A percentile compares a stretch with the other conserved stretches of the same genome.
Conservation (phyloP, 2,113 vertebrate genomes). For the Trachemys scripta region DNA sequence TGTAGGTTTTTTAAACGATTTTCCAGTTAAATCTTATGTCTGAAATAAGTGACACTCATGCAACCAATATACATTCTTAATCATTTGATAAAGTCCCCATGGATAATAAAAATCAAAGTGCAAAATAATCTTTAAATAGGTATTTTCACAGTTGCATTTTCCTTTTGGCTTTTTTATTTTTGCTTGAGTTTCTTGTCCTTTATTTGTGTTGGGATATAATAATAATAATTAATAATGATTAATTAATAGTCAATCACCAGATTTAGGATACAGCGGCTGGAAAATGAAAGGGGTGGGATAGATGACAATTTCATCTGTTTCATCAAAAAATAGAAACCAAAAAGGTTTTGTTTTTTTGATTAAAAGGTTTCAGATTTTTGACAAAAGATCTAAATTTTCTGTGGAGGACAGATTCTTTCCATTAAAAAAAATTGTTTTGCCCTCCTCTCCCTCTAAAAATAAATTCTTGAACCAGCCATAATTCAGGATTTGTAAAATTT, state of each 20-base stretch:
- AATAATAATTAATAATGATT: not conserved
- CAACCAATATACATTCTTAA: not conserved
- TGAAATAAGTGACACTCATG: not conserved
- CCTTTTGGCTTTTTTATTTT: not conserved
- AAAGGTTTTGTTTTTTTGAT: not conserved
- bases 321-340: not conserved
- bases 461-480: not conserved
- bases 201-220: not conserved
- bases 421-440: not conserved
- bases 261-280: no score
- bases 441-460: not conserved
- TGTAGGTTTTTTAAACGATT: not conserved
- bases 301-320: not conserved
- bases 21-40: not conserved
- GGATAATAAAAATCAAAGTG: not conserved
- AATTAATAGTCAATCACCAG: no score
- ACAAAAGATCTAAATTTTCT: not conserved
- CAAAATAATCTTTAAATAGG: not conserved
- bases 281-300: not conserved
- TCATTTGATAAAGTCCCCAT: not conserved
- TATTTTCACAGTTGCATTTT: not conserved
- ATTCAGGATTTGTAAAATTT: not conserved
- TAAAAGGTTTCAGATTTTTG: not conserved
- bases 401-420: not conserved
- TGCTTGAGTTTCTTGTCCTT: not conserved